Evolutionary conservation across 2,113 vertebrate species (phyloP), one percentile per base, ranked within the genome.

Genomic region (Lethenteron camtschaticum): DNA sequence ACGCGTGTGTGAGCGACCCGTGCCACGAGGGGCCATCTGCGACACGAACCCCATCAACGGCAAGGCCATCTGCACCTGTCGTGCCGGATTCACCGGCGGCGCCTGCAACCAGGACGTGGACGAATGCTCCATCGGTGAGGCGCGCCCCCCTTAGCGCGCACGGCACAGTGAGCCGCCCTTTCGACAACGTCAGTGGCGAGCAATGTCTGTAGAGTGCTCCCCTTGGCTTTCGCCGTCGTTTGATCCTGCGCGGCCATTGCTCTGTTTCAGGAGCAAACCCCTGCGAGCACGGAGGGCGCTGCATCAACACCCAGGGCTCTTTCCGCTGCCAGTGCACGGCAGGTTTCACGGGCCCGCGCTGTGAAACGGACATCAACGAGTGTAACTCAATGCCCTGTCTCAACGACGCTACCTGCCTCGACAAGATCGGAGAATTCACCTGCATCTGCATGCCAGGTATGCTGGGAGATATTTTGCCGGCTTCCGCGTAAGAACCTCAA

Each of bases 31-130:
- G 10, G 90, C 94, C 14, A 86, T 96, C 72, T 99, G 94, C 58
- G 94, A 99, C 77, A 99, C 94, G 55, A 99, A 99, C 73, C 94
- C 94, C 0, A 84, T 99, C 68, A 99, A 90, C 0, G 94, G 94
- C 55, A 83, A 88, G 1, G 94, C 94, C 68, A 99, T 99, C 79
- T 99, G 94, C 77, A 99, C 94, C 16, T 99, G 94, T 58, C 94
- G 91, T 2, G 86, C 90, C 0, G 94, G 94, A 57, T 95, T 95
- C 77, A 87, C 92, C 1, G 94, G 94, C 9, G 90, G 90, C 55
- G 94, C 94, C 7, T 99, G 94, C 74, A 94, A 95, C 75, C 90
- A 96, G 73, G 94, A 99, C 71, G 94, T 99, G 81, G 87, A 99
- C 1, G 92, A 99, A 71, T 99, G 94, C 75, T 92, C 88, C 2